phyloP scores from a whole-genome alignment of 2,888 invertebrate species.

The Torymus aiolomorphi region DNA sequence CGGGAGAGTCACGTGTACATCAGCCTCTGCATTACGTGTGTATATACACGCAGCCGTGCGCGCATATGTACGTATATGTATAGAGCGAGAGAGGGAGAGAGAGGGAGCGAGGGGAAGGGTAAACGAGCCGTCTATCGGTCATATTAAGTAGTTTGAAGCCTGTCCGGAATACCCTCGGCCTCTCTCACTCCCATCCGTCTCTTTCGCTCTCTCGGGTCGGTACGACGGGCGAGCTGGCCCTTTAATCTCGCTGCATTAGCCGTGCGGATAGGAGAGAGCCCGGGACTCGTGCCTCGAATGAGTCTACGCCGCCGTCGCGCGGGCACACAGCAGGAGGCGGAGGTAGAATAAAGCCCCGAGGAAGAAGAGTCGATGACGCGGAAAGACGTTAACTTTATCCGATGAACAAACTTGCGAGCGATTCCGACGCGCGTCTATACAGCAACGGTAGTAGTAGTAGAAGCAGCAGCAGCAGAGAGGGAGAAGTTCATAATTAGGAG shows the following conservation, averaged over 20 bases:
- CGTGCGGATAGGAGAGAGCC: constrained; percentile 22
- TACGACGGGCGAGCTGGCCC: constrained; percentile 38
- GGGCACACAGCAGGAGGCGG: too few species aligned
- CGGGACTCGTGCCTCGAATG: constrained; percentile 33
- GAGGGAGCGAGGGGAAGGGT: constrained; percentile 57
- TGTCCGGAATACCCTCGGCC: constrained; percentile 56
- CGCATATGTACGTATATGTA: constrained; percentile 8
- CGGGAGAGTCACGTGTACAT: constrained; percentile 14
- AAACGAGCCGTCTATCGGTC: constrained; percentile 67
- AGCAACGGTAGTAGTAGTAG: too few species aligned
- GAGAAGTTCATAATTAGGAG: constrained; percentile 30
- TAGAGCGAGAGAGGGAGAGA: constrained; percentile 14
- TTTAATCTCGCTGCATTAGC: constrained; percentile 61
- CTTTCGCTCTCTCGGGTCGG: not conserved
- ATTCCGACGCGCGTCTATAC: not conserved
- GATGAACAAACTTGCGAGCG: constrained; percentile 20
- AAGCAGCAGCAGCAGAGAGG: not conserved
- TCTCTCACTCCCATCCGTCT: not conserved
- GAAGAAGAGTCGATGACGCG: constrained; percentile 23
- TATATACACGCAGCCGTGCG: constrained; percentile 6
- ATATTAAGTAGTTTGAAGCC: constrained; percentile 69
- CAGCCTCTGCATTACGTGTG: not conserved
- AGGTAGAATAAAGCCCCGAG: constrained; percentile 32
- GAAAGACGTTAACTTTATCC: constrained; percentile 38
- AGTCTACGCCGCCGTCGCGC: not conserved